Evolutionary conservation across 2,888 invertebrate species (phyloP).

Genomic region (Selenia dentaria): DNA sequence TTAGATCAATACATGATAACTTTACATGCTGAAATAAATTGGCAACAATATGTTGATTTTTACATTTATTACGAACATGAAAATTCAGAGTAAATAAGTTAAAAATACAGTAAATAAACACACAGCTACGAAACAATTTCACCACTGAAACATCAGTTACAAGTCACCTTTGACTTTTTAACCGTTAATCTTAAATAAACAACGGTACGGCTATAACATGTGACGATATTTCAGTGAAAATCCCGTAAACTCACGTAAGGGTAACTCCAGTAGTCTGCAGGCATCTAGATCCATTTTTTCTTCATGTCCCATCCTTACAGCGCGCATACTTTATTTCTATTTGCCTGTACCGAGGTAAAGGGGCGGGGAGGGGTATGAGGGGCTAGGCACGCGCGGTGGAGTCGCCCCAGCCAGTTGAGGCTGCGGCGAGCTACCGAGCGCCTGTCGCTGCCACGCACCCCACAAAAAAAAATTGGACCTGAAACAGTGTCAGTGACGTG

Average conservation of each 20-base stretch:
- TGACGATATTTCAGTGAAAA: constrained; percentile 3
- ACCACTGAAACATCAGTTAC: background rate
- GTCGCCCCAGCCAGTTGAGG: constrained; percentile 81
- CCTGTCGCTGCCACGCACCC: constrained; percentile 46
- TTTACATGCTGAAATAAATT: too few species aligned
- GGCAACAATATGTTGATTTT: too few species aligned
- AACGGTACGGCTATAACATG: too few species aligned
- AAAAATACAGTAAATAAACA: too few species aligned
- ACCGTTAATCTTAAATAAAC: too few species aligned
- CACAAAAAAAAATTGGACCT: constrained; percentile 53
- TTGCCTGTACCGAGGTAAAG: constrained; percentile 77
- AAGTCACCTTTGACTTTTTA: constrained; percentile 9
- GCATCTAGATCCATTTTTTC: constrained; percentile 68
- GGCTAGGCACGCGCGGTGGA: constrained; percentile 76
- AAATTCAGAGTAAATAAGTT: too few species aligned
- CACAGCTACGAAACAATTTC: too few species aligned
- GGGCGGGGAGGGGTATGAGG: constrained; percentile 56
- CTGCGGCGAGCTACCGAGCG: constrained; percentile 63
- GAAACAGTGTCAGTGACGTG: constrained; percentile 73
- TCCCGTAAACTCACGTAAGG: constrained; percentile 18
- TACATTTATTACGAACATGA: too few species aligned
- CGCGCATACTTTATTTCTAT: constrained; percentile 80
- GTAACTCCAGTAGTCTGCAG: constrained; percentile 50
- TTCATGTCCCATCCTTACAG: constrained; percentile 73
- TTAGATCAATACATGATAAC: too few species aligned